Evolutionary conservation across 1,140 invertebrate genomes (phyloP), one percentile per base, ranked within the genome.

Genomic region (Popillia japonica): DNA sequence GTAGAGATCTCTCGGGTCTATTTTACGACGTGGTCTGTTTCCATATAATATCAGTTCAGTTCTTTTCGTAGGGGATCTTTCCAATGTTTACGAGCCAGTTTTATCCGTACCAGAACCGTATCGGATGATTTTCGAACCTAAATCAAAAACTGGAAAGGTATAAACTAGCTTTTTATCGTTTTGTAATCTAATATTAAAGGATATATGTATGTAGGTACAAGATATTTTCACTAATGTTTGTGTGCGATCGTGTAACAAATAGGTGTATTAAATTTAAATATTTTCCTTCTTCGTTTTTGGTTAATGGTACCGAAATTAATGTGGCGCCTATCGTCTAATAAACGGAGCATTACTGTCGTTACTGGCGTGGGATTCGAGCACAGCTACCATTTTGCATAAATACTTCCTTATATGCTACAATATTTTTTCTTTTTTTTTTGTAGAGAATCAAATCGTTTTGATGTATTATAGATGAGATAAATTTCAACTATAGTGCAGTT

Each of bases 31-130:
- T 77, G 75, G 75, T 48, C 75, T 48, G 48, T 59, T 77, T 77
- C 75, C 75, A 77, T 77, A 77, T 77, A 77, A 77, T 77, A 77
- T 59, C 75, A 48, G 75, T 40, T 77, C 75, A n/a, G 48, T 55
- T 17, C 6, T 17, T n/a, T 55, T 55, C 48, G 48, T 6, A 14
- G 48, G 42, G 48, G 17, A 55, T 17, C 48, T 14, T 55, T 3
- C 14, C 17, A n/a, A 17, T 55, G 14, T 55, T 55, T 55, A 34
- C 27, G 27, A 34, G 2, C 27, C 2, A 34, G 27, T 34, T 34
- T 34, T 34, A 34, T 34, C 27, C 27, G 27, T 4, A 34, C 27
- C 48, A 55, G 48, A 17, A 55, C 48, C 48, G 48, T 55, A 55
- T 34, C 27, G 27, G 27, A 34, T 34, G 27, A 34, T 34, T 34